Evolutionary conservation across 2,888 invertebrate species (phyloP).

Genomic region (Megaustenia siamemsis): DNA sequence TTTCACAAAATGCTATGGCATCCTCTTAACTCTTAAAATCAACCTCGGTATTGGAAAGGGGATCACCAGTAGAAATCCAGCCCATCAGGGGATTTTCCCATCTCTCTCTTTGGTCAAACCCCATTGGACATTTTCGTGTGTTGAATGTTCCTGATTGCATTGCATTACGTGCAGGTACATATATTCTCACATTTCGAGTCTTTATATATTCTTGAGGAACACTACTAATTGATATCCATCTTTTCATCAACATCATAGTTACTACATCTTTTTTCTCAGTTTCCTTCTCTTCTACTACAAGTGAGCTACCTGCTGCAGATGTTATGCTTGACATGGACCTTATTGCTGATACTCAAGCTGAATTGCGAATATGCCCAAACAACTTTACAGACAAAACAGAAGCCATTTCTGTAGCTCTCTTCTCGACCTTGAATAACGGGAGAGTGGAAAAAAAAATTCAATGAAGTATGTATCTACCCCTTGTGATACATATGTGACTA

Average conservation of each 20-base stretch:
- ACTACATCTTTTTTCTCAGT: conserved; percentile 33
- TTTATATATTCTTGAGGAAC: conserved; percentile 94
- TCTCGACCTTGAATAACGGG: conserved; percentile 42
- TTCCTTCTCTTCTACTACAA: not conserved
- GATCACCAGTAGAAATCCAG: conserved; percentile 96
- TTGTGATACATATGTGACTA: too few relatives aligned
- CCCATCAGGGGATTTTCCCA: conserved; percentile 99
- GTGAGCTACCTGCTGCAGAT: conserved; percentile 31
- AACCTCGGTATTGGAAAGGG: conserved; percentile 92
- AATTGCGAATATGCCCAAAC: conserved; percentile 9
- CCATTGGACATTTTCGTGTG: conserved; percentile 93
- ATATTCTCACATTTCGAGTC: conserved; percentile 91
- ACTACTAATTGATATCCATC: conserved; percentile 88
- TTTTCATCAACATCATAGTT: conserved; percentile 46
- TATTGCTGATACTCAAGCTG: not conserved
- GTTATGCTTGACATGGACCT: conserved; percentile 39
- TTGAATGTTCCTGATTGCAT: conserved; percentile 99
- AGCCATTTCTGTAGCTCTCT: conserved; percentile 17
- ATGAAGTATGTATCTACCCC: too few relatives aligned
- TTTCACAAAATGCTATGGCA: conserved; percentile 94
- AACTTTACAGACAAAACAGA: not conserved
- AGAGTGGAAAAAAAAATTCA: too few relatives aligned
- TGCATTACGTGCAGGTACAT: conserved; percentile 93
- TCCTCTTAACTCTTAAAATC: conserved; percentile 85
- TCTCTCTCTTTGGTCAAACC: conserved; percentile 95